A percentile compares a stretch with the other conserved stretches of the same genome.
Conservation (phyloP, 2,888 invertebrate species). For the Dolichopus griseipennis region DNA sequence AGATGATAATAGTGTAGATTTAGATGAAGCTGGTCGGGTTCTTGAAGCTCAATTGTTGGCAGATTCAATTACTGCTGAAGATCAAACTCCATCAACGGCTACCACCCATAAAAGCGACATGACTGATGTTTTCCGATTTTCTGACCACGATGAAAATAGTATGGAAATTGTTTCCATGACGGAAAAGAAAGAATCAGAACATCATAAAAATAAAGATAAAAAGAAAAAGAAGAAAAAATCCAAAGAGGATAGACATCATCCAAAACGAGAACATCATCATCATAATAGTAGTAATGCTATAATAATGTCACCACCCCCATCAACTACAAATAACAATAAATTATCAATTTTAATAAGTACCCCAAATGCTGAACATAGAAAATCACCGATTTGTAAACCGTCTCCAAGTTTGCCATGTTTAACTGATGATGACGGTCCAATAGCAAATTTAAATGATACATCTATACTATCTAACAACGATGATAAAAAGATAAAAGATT, state of each 20-base stretch:
- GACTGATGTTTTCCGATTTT: constrained; percentile 53
- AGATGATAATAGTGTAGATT: constrained; percentile 71
- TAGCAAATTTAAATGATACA: constrained; percentile 32
- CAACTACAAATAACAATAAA: constrained; percentile 18
- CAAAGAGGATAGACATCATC: constrained; percentile 64
- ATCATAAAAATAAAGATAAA: constrained; percentile 61
- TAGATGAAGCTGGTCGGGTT: constrained; percentile 72
- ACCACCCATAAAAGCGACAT: constrained; percentile 40
- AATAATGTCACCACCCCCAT: constrained; percentile 31
- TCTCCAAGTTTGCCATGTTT: constrained; percentile 55
- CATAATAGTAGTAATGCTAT: constrained; percentile 34
- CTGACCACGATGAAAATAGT: constrained; percentile 50
- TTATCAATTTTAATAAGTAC: constrained; percentile 20
- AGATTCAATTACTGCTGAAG: constrained; percentile 48
- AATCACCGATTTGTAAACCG: constrained; percentile 43
- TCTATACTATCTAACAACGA: not conserved
- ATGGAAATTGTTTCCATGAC: constrained; percentile 41
- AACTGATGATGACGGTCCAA: constrained; percentile 58
- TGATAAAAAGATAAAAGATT: not conserved
- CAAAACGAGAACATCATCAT: constrained; percentile 55
- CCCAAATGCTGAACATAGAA: constrained; percentile 30
- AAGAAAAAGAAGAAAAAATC: constrained; percentile 79
- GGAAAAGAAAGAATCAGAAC: constrained; percentile 40
- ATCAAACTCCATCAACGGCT: constrained; percentile 38
- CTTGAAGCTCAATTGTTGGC: constrained; percentile 72